Conservation (phyloP, 1,140 invertebrate species). For the Bombyx mandarina region DNA sequence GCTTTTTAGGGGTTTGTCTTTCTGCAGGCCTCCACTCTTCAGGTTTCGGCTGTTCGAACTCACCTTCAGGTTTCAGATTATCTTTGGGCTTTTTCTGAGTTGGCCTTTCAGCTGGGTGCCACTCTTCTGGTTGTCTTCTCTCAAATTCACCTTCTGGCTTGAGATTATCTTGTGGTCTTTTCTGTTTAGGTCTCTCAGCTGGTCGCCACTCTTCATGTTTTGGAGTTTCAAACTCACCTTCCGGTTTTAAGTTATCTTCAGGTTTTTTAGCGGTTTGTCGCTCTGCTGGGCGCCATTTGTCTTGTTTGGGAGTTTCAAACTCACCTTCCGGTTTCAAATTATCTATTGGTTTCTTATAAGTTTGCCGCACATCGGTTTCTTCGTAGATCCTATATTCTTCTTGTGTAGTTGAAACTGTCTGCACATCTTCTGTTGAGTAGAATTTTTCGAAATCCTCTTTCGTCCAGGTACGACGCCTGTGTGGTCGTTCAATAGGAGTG, state of each 20-base stretch:
- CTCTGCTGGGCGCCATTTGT: conserved; percentile 59
- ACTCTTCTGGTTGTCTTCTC: conserved; percentile 53
- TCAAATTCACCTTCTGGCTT: conserved; percentile 75
- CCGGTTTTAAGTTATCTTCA: conserved; percentile 45
- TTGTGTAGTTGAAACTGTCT: conserved; percentile 71
- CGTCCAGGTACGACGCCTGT: conserved; percentile 76
- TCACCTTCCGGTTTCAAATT: conserved; percentile 77
- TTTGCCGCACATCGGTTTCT: conserved; percentile 55
- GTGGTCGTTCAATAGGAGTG: conserved; percentile 66
- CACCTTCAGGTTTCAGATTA: conserved; percentile 73
- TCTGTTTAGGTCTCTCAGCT: conserved; percentile 72
- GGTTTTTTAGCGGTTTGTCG: conserved; percentile 43
- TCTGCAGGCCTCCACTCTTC: conserved; percentile 63
- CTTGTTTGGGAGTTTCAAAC: conserved; percentile 68
- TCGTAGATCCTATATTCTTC: conserved; percentile 72
- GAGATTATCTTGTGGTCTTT: conserved; percentile 75
- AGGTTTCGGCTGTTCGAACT: conserved; percentile 70
- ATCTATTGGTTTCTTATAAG: conserved; percentile 57
- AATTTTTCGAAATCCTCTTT: conserved; percentile 79
- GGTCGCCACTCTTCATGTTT: conserved; percentile 66
- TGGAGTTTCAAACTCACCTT: conserved; percentile 69
- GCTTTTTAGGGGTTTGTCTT: conserved; percentile 68
- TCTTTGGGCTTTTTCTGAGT: conserved; percentile 62
- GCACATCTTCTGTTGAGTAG: conserved; percentile 72
- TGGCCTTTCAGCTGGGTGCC: conserved; percentile 70